Evolutionary conservation across 2,797 vertebrate genomes (phyloP).

Genomic region (Carcharodon carcharias): DNA sequence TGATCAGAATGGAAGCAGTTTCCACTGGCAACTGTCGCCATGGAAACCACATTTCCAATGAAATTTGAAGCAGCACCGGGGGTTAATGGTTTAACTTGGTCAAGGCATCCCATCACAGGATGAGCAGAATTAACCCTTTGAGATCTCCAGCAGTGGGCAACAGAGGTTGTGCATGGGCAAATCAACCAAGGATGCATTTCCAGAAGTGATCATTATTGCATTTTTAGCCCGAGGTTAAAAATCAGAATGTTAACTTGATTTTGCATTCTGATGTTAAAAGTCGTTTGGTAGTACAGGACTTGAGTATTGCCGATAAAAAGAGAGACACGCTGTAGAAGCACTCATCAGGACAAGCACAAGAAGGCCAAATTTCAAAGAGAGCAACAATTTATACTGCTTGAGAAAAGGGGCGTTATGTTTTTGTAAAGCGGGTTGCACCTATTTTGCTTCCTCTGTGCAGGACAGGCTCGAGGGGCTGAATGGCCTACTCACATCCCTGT

Average conservation of each 20-base stretch:
- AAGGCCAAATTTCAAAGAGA: too few relatives aligned
- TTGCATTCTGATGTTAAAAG: not conserved
- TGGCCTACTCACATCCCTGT: too few relatives aligned
- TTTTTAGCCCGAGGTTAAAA: not conserved
- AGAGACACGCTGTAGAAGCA: too few relatives aligned
- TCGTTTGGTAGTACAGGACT: not conserved
- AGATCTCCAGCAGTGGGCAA: not conserved
- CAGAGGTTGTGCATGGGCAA: too few relatives aligned
- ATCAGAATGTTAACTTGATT: not conserved
- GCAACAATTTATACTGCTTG: too few relatives aligned
- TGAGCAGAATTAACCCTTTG: not conserved
- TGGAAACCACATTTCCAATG: not conserved
- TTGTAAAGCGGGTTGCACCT: not conserved
- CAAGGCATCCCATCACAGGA: not conserved
- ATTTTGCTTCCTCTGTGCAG: too few relatives aligned
- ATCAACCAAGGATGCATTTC: not conserved
- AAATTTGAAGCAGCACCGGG: not conserved
- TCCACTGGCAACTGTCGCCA: slow-evolving; percentile 3
- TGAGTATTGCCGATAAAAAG: not conserved
- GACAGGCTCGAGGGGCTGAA: too few relatives aligned
- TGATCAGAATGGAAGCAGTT: slow-evolving; percentile 30
- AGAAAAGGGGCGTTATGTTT: too few relatives aligned
- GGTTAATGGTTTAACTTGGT: not conserved
- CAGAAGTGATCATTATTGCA: not conserved
- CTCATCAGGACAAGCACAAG: too few relatives aligned